phyloP scores from a whole-genome alignment of 1,140 invertebrate genomes.

The Saxidomus purpurata region DNA sequence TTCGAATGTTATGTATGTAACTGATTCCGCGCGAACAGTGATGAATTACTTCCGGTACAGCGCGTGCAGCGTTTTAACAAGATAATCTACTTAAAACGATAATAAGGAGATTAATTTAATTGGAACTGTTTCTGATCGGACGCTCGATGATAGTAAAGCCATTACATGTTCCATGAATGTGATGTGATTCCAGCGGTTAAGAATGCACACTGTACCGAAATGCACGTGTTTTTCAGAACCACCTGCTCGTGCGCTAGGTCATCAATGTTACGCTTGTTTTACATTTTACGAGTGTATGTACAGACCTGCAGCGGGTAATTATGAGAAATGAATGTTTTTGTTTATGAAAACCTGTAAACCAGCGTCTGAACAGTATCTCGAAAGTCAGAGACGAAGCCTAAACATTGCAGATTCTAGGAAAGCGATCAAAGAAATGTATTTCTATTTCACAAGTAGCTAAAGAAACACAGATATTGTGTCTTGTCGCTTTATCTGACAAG shows the following conservation, averaged over 20 bases:
- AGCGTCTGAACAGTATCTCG: neutral
- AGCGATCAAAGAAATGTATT: neutral
- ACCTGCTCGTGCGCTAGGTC: neutral
- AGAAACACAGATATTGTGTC: neutral
- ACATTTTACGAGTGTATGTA: conserved; percentile 29
- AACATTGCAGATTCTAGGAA: neutral
- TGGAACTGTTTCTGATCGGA: conserved; percentile 14
- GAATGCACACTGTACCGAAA: neutral
- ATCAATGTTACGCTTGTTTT: conserved; percentile 42
- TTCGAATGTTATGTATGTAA: conserved; percentile 4
- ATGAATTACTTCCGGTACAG: conserved; percentile 44
- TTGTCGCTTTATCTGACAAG: neutral
- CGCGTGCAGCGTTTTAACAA: conserved; percentile 31
- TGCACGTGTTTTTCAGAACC: neutral
- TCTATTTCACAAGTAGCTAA: too few species aligned
- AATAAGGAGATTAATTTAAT: conserved; percentile 2
- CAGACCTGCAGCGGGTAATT: conserved; percentile 24
- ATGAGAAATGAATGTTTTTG: conserved; percentile 12
- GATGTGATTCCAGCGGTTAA: neutral
- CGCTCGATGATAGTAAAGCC: neutral
- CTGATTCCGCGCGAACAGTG: conserved; percentile 12
- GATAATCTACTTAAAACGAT: conserved; percentile 20
- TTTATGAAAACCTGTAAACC: conserved; percentile 10
- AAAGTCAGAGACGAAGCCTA: neutral
- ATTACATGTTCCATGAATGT: neutral